These are phyloP conservation scores for Drosophila gunungcola DNA, from an alignment of 1,140 invertebrate species.

Conservation along the genomic window DNA sequence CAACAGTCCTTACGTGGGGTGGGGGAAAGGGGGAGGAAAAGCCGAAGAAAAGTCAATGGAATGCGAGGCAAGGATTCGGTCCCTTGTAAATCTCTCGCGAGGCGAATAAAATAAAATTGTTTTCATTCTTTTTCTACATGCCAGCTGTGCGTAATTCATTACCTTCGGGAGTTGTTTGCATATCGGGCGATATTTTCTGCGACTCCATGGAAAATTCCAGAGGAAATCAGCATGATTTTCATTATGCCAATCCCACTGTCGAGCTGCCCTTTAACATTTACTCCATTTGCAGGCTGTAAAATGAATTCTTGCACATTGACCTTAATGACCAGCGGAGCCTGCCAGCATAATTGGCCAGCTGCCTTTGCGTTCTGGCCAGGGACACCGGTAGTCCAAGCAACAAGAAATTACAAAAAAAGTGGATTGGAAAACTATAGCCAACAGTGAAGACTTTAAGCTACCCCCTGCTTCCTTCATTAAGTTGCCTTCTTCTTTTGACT, in stretches of 20 bases:
- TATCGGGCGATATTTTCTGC: conserved; percentile 49
- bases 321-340: conserved; percentile 55
- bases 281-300: conserved; percentile 56
- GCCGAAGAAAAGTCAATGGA: conserved; percentile 14
- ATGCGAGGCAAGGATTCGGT: conserved; percentile 23
- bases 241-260: conserved; percentile 28
- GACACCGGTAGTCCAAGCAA: conserved; percentile 2
- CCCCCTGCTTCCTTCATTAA: neutral
- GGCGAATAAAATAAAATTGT: conserved; percentile 82
- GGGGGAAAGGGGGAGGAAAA: conserved; percentile 2
- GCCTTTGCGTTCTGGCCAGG: conserved; percentile 20
- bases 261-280: conserved; percentile 51
- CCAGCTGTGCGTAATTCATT: conserved; percentile 69
- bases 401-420: conserved; percentile 21
- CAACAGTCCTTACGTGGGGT: conserved; percentile 24
- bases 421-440: neutral
- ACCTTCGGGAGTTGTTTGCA: conserved; percentile 72
- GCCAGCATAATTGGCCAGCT: conserved; percentile 55
- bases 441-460: conserved; percentile 5
- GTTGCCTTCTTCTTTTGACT: too few species aligned
- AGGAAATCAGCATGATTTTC: conserved; percentile 50
- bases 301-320: conserved; percentile 58
- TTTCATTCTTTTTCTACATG: conserved; percentile 63
- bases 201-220: conserved; percentile 12
- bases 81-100: conserved; percentile 70